Percentiles rank a stretch among this genome's conserved stretches.
These are phyloP conservation scores for Lysandra coridon DNA, from an alignment of 2,888 invertebrate species.

Conservation along the genomic window DNA sequence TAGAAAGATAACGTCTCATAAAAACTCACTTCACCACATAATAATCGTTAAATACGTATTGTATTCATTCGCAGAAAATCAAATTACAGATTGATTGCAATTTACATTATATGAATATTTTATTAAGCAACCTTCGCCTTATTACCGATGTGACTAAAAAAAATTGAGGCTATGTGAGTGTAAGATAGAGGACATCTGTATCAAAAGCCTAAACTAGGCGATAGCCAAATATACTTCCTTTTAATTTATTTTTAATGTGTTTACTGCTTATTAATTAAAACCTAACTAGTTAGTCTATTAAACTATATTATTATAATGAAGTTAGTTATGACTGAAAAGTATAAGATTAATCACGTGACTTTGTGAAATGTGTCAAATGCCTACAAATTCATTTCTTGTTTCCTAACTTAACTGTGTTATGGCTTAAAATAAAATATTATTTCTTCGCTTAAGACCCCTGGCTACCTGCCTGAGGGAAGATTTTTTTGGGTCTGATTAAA, in stretches of 20 bases:
- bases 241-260: too few relatives aligned
- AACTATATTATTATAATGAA: neutral
- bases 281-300: too few relatives aligned
- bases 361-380: neutral
- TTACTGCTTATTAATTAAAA: too few relatives aligned
- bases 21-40: neutral
- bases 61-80: constrained; percentile 21
- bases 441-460: neutral
- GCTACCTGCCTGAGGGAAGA: neutral
- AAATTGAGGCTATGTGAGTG: too few relatives aligned
- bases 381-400: neutral
- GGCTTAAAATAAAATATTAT: neutral
- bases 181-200: too few relatives aligned
- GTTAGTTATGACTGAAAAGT: neutral
- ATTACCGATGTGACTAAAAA: neutral
- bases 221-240: neutral
- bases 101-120: neutral
- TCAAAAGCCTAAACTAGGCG: neutral
- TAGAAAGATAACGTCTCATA: neutral
- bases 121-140: constrained; percentile 2
- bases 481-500: neutral
- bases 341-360: neutral
- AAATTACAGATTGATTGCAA: constrained; percentile 1
- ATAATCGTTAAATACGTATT: constrained; percentile 1
- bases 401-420: too few relatives aligned